Percentiles rank a stretch among this genome's conserved stretches.
Conservation (phyloP, 2,113 vertebrate species). For the Rhinopithecus roxellana region DNA sequence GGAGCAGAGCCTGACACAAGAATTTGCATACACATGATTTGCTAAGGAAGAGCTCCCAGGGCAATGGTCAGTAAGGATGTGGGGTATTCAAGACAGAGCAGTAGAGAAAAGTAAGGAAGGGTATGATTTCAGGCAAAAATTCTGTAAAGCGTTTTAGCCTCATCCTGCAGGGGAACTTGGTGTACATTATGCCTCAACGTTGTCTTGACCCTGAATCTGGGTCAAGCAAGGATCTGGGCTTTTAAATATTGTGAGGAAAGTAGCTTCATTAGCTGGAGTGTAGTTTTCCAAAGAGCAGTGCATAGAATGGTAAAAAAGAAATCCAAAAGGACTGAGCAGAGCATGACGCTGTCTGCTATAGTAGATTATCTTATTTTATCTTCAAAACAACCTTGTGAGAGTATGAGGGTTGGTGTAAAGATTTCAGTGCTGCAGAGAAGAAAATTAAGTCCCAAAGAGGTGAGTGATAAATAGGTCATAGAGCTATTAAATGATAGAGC, state of each 20-base stretch:
- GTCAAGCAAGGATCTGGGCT: background rate
- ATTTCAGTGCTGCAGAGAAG: background rate
- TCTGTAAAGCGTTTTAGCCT: background rate
- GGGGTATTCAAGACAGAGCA: background rate
- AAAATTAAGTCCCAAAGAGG: background rate
- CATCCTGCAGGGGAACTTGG: background rate
- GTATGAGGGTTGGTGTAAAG: background rate
- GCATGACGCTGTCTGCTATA: background rate
- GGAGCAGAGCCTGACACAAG: background rate
- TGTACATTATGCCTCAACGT: background rate
- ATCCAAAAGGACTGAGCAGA: background rate
- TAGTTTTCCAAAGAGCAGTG: background rate
- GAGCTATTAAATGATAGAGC: background rate
- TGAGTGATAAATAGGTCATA: background rate
- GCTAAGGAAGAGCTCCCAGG: background rate
- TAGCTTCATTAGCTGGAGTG: background rate
- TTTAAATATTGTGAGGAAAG: background rate
- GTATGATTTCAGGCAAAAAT: background rate
- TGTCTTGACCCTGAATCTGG: background rate
- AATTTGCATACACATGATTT: background rate
- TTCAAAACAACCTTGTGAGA: background rate
- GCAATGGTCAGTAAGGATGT: background rate
- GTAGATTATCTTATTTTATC: background rate
- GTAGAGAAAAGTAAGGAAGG: background rate
- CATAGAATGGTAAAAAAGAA: background rate